Percentiles rank a stretch among this genome's conserved stretches.
Evolutionary conservation across 1,140 invertebrate genomes (phyloP).

Genomic region (Streblospio benedicti): DNA sequence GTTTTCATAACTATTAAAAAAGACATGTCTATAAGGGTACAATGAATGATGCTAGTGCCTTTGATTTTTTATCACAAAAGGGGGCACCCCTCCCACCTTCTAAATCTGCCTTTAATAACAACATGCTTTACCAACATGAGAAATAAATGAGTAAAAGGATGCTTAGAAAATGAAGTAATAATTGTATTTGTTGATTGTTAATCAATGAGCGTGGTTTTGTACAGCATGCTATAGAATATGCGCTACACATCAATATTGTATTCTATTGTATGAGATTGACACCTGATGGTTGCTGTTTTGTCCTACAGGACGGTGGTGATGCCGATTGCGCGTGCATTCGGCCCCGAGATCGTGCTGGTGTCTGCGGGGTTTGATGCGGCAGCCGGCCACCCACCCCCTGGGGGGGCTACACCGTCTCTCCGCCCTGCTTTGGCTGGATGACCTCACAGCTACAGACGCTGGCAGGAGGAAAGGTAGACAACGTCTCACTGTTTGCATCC

Average conservation of each 20-base stretch:
- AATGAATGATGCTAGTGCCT: too few relatives aligned
- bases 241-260: too few relatives aligned
- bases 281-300: too few relatives aligned
- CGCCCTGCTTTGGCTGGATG: constrained; percentile 94
- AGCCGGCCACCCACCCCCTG: constrained; percentile 80
- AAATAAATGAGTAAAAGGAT: neutral
- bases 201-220: constrained; percentile 16
- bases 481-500: too few relatives aligned
- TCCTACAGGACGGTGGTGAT: constrained; percentile 49
- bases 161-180: neutral
- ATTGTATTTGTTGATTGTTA: neutral
- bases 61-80: too few relatives aligned
- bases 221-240: too few relatives aligned
- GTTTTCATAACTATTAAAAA: too few relatives aligned
- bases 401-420: constrained; percentile 86
- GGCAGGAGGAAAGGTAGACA: constrained; percentile 80
- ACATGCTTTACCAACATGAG: neutral
- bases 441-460: constrained; percentile 84
- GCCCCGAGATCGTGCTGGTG: constrained; percentile 89
- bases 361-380: constrained; percentile 97
- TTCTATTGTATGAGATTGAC: too few relatives aligned
- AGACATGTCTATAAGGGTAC: too few relatives aligned
- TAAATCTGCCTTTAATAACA: too few relatives aligned
- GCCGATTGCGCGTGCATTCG: constrained; percentile 60
- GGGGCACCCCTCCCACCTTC: too few relatives aligned